Evolutionary conservation across 2,113 vertebrate genomes (phyloP), one percentile per base, ranked within the genome.

Genomic region (Thunnus maccoyii): DNA sequence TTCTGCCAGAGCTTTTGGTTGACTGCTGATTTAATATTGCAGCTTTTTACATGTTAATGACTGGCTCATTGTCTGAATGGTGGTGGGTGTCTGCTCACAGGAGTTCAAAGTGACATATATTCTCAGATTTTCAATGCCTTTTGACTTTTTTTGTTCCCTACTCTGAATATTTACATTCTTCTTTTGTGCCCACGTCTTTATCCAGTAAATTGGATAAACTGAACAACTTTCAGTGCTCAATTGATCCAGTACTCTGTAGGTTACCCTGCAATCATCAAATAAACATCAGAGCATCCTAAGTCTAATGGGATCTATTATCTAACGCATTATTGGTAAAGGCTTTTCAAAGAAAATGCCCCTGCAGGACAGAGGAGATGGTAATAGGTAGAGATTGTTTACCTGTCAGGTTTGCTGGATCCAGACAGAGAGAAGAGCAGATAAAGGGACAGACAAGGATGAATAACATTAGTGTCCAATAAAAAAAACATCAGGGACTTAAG

Each of bases 361-460:
- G 56, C n/a, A 69, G 76, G 80, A 77, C 67, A 74, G 67, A 69
- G 41, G 46, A 80, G 81, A 92, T 73, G 74, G 51, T 83, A 83
- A 82, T 89, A 78, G 51, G 72, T 36, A 73, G 70, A 51, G 86
- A 76, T 90, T 91, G 83, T 96, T 98, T 97, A 99, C 97, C 97
- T 98, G 97, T 99, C 97, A 89, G 97, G 97, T 96, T 98, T 98
- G 97, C 97, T 99, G 95, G 95, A 95, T 91, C 80, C 87, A 88
- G 92, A 87, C 92, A 88, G 92, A 93, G 93, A 90, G 86, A 90
- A 71, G 95, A 80, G 82, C 72, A 89, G 84, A 92, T 81, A 83
- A 82, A 91, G 86, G 82, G 71, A 88, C 30, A 92, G 78, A 91
- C 78, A 90, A 82, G 78, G 74, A 84, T 77, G 88, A 90, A 91